These are phyloP conservation scores for Colistium nudipinnis DNA, from an alignment of 2,113 vertebrate species.

Conservation along the genomic window DNA sequence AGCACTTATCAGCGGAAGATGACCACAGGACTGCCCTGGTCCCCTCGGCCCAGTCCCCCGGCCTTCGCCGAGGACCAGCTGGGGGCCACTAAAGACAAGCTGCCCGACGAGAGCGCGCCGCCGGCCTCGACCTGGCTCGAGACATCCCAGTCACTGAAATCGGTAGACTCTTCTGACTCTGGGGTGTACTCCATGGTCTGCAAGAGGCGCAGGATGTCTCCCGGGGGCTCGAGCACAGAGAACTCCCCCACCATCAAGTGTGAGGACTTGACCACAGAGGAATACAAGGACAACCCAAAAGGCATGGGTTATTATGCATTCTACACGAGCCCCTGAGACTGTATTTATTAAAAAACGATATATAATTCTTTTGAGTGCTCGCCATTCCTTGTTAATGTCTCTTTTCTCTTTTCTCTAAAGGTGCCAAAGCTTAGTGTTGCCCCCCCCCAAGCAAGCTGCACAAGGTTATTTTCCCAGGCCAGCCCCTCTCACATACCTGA, in stretches of 20 bases:
- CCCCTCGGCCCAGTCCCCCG: conserved; percentile 91
- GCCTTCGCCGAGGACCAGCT: conserved; percentile 93
- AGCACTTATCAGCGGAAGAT: conserved; percentile 96
- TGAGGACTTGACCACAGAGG: conserved; percentile 93
- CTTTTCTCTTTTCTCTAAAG: conserved; percentile 85
- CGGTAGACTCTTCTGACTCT: conserved; percentile 93
- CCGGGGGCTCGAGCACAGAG: conserved; percentile 95
- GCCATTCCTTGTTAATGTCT: conserved; percentile 74
- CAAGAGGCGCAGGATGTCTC: conserved; percentile 93
- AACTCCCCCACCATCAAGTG: conserved; percentile 98
- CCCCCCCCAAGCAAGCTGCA: conserved; percentile 80
- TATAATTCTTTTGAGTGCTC: conserved; percentile 72
- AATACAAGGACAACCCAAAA: conserved; percentile 97
- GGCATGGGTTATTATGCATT: conserved; percentile 98
- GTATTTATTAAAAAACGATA: conserved; percentile 75
- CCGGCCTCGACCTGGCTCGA: conserved; percentile 90
- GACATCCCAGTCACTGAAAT: conserved; percentile 93
- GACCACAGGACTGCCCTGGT: conserved; percentile 92
- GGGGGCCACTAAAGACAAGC: conserved; percentile 89
- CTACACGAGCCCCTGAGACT: conserved; percentile 93
- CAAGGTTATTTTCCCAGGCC: conserved; percentile 75
- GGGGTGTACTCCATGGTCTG: conserved; percentile 93
- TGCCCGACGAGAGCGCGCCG: conserved; percentile 87
- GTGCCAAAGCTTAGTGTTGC: conserved; percentile 93
- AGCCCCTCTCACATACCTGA: conserved; percentile 73